phyloP scores from a whole-genome alignment of 1,140 invertebrate species.

The Listronotus bonariensis region DNA sequence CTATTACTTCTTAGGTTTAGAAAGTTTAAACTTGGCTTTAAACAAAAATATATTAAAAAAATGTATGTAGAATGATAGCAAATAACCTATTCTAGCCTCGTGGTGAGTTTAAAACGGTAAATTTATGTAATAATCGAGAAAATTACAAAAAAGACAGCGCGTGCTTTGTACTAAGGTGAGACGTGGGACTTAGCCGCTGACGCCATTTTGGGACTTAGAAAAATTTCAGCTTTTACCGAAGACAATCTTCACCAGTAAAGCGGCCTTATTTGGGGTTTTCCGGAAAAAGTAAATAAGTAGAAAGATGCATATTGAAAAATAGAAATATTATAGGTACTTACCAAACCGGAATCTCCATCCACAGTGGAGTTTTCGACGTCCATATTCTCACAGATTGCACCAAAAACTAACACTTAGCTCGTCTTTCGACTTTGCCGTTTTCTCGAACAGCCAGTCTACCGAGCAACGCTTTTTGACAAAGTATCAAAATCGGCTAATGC shows the following conservation, averaged over 20 bases:
- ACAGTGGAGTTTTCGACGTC: constrained; percentile 50
- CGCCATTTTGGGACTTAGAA: constrained; percentile 87
- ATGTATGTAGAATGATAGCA: background rate
- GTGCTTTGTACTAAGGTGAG: constrained; percentile 33
- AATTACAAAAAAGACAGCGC: constrained; percentile 25
- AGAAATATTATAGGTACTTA: constrained; percentile 47
- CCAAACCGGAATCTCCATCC: constrained; percentile 44
- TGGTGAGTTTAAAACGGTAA: constrained; percentile 11
- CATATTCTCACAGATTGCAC: constrained; percentile 44
- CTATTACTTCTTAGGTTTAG: background rate
- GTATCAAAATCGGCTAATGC: constrained; percentile 17
- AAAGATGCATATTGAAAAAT: constrained; percentile 40
- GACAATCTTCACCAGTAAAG: constrained; percentile 47
- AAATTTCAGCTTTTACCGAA: constrained; percentile 62
- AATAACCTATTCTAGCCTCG: background rate
- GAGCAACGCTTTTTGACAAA: constrained; percentile 28
- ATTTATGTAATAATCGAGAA: constrained; percentile 25
- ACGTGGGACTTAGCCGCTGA: constrained; percentile 70
- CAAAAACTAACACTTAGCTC: constrained; percentile 20
- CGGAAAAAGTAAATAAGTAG: constrained; percentile 32
- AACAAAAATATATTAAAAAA: background rate
- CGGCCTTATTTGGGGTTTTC: constrained; percentile 23
- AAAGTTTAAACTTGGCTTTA: background rate
- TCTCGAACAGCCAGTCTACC: constrained; percentile 15
- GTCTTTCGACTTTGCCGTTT: constrained; percentile 19